Percentiles rank a stretch among this genome's conserved stretches.
Conservation (phyloP, 2,888 invertebrate genomes). For the Chamaedrilus cognettii region DNA sequence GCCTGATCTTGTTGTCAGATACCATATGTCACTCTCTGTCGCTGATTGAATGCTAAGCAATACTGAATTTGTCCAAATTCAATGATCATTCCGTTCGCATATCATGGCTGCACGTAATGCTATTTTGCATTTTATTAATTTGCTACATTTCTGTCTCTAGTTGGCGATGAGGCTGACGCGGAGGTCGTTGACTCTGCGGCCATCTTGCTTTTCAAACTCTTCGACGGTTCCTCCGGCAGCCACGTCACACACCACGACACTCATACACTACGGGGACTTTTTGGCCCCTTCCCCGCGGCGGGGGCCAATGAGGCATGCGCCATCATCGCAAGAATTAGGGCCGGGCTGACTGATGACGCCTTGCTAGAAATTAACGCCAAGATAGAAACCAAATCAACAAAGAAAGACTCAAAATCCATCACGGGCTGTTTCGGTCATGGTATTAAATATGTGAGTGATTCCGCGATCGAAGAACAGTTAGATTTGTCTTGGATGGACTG, state of each 20-base stretch:
- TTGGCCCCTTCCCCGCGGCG: conserved; percentile 55
- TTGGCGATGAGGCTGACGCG: conserved; percentile 22
- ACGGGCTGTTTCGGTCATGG: conserved; percentile 21
- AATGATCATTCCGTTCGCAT: no score
- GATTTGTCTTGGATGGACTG: conserved; percentile 40
- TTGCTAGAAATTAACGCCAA: background rate
- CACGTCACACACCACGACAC: conserved; percentile 37
- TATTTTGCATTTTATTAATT: no score
- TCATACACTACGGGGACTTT: conserved; percentile 44
- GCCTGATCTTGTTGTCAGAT: no score
- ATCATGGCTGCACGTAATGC: no score
- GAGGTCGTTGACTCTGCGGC: conserved; percentile 41
- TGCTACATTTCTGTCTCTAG: no score
- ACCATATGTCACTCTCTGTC: no score
- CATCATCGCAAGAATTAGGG: conserved; percentile 43
- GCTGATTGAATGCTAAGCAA: no score
- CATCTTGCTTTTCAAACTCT: conserved; percentile 50
- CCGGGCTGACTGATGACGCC: conserved; percentile 48
- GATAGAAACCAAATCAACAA: background rate
- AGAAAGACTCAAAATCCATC: background rate
- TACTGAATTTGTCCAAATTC: no score
- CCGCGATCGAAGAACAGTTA: conserved; percentile 22
- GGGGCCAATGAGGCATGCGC: conserved; percentile 51
- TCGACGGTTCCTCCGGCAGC: conserved; percentile 41
- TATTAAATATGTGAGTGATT: conserved; percentile 33